Percentiles rank a stretch among this genome's conserved stretches.
phyloP scores from a whole-genome alignment of 2,888 invertebrate species.

The Keiferia lycopersicella region DNA sequence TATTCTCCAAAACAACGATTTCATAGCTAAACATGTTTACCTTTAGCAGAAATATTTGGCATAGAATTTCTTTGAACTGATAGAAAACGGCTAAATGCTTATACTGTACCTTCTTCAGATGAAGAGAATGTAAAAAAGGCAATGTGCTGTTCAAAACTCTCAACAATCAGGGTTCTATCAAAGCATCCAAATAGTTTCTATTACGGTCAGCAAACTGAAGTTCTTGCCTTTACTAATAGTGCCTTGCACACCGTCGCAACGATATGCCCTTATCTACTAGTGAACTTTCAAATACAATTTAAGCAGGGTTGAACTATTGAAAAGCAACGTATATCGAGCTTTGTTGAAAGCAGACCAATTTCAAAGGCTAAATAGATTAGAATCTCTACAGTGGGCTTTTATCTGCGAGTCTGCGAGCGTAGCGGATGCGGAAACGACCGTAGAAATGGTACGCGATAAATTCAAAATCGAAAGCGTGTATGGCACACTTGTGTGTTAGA shows the following conservation, averaged over 20 bases:
- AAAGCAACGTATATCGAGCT: background rate
- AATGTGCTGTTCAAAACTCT: too few relatives aligned
- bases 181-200: too few relatives aligned
- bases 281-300: too few relatives aligned
- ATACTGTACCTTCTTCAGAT: too few relatives aligned
- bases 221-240: too few relatives aligned
- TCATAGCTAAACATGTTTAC: background rate
- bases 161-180: too few relatives aligned
- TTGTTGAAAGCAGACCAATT: background rate
- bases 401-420: constrained; percentile 43
- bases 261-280: too few relatives aligned
- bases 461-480: constrained; percentile 20
- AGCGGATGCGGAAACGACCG: constrained; percentile 55
- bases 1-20: background rate
- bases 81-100: too few relatives aligned
- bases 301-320: too few relatives aligned
- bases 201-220: too few relatives aligned
- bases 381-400: constrained; percentile 39
- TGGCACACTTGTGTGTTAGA: constrained; percentile 15
- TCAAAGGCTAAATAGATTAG: background rate
- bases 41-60: background rate
- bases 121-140: too few relatives aligned
- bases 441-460: constrained; percentile 42
- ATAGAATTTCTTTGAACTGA: background rate
- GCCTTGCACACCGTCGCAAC: too few relatives aligned